These are phyloP conservation scores for Misgurnus anguillicaudatus DNA, from an alignment of 2,113 vertebrate species.

Conservation along the genomic window DNA sequence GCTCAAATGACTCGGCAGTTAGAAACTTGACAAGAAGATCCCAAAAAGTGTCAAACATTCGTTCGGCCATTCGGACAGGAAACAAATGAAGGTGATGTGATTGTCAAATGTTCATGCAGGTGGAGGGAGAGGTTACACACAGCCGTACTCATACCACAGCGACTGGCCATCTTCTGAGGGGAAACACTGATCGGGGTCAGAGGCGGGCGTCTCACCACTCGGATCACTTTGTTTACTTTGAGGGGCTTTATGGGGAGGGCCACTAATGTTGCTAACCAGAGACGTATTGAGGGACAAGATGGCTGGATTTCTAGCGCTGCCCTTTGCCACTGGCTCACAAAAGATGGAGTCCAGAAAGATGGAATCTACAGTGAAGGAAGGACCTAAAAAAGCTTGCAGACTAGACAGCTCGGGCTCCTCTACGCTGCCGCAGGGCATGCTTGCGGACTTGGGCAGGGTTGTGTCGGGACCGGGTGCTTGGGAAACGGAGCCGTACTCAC, in stretches of 20 bases:
- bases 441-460: slow-evolving; percentile 71
- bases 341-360: slow-evolving; percentile 76
- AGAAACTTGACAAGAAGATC: neutral
- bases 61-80: neutral
- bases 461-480: slow-evolving; percentile 54
- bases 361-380: slow-evolving; percentile 75
- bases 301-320: slow-evolving; percentile 74
- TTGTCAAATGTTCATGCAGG: slow-evolving; percentile 46
- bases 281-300: slow-evolving; percentile 91
- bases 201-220: slow-evolving; percentile 54
- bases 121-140: slow-evolving; percentile 77
- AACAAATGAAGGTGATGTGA: neutral
- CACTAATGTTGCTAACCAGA: slow-evolving; percentile 94
- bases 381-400: slow-evolving; percentile 74
- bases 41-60: neutral
- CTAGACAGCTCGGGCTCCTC: slow-evolving; percentile 77
- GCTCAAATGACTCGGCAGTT: neutral
- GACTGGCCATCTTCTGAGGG: slow-evolving; percentile 89
- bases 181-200: slow-evolving; percentile 71
- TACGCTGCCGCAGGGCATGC: slow-evolving; percentile 67
- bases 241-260: slow-evolving; percentile 71
- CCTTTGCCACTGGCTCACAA: slow-evolving; percentile 60
- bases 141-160: slow-evolving; percentile 98
- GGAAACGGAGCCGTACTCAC: slow-evolving; percentile 88
- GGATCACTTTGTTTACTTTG: slow-evolving; percentile 56